Base-by-base conservation (phyloP, 2,113 vertebrate species). In the Aphyosemion australe region DNA sequence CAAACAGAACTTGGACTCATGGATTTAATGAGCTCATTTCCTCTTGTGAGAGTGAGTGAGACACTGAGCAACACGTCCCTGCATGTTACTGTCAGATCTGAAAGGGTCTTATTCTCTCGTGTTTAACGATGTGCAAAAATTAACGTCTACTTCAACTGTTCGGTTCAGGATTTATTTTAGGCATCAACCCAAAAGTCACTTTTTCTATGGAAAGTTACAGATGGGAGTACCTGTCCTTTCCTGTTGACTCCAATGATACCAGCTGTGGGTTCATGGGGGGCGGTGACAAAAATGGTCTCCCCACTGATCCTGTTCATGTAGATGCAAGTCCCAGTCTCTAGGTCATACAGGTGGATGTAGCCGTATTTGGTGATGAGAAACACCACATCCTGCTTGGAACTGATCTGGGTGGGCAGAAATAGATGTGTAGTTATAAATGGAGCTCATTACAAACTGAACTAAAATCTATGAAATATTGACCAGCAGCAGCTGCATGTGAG, bases 221-320 rank as follows among this genome's bases (percentile, higher is more conserved):
- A 9, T 47, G 42, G 8, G 6, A 46, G 61, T 95, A 99, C 97
- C 91, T 99, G 97, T 92, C 97, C 97, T 89, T 99, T 99, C 84
- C 97, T 93, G 93, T 99, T 99, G 15, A 99, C 97, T 42, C 97
- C 97, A 78, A 99, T 99, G 81, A 99, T 99, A 73, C 97, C 97
- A 79, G 97, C 95, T 15, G 97, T 99, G 19, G 97, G 96, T 86
- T 99, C 97, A 12, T 99, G 97, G 42, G 96, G 95, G 1, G 97
- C 97, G 0, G 97, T 99, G 61, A 99, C 97, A 83, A 99, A 99
- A 83, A 99, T 99, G 55, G 97, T 99, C 90, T 99, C 97, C 54
- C 97, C 97, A 15, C 97, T 99, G 86, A 99, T 99, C 84, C 97
- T 91, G 87, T 99, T 99, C 97, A 99, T 99, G 90, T 99, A 99